A percentile compares a stretch with the other conserved stretches of the same genome.
phyloP scores from a whole-genome alignment of 2,113 vertebrate species.

The Typhlomys cinereus region DNA sequence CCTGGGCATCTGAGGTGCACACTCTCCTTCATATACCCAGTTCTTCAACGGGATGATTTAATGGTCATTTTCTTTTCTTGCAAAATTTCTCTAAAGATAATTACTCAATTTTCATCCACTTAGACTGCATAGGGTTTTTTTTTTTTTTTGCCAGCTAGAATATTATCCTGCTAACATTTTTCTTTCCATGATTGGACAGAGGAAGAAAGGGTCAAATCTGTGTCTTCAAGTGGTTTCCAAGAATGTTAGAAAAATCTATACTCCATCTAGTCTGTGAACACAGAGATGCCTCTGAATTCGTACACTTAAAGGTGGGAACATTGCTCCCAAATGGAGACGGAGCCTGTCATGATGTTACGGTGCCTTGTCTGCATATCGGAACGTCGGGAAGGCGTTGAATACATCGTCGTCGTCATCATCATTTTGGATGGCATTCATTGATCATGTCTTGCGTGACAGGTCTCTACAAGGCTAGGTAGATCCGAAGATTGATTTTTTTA shows the following conservation, averaged over 20 bases:
- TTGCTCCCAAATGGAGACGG: accelerated
- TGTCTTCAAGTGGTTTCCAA: neutral
- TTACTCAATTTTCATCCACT: neutral
- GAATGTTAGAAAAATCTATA: neutral
- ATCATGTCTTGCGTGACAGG: neutral
- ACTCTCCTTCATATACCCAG: accelerated
- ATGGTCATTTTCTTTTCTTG: neutral
- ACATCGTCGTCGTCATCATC: too few relatives aligned
- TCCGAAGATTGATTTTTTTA: constrained; percentile 17
- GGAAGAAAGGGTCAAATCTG: neutral
- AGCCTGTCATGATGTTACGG: accelerated
- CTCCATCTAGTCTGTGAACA: neutral
- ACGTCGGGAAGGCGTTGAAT: accelerated
- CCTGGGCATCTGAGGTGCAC: neutral
- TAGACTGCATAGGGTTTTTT: neutral
- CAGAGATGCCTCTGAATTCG: constrained; percentile 11
- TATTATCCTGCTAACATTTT: neutral
- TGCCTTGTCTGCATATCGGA: neutral
- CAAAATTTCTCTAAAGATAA: neutral
- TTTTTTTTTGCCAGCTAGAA: neutral
- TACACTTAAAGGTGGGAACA: neutral
- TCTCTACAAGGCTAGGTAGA: neutral
- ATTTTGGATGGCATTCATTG: neutral
- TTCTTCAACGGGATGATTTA: neutral
- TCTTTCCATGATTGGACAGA: neutral